These are phyloP conservation scores for Mylabris phalerata DNA, from an alignment of 1,140 invertebrate genomes.

Conservation along the genomic window DNA sequence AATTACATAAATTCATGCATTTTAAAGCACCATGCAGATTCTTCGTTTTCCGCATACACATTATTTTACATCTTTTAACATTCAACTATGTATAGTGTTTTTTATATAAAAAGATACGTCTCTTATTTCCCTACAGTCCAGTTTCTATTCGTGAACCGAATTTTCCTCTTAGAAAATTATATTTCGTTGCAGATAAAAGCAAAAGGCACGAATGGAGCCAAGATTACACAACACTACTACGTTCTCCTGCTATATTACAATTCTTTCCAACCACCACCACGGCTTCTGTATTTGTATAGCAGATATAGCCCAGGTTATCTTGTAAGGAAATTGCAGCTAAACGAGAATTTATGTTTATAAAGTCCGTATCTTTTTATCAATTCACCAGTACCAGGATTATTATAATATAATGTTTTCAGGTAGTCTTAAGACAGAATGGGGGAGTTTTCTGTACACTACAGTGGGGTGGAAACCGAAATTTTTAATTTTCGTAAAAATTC, in stretches of 20 bases:
- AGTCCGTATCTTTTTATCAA: slow-evolving; percentile 22
- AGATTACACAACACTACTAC: slow-evolving; percentile 3
- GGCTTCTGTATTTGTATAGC: neutral
- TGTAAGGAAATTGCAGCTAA: slow-evolving; percentile 27
- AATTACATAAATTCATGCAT: slow-evolving; percentile 39
- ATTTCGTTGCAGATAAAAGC: slow-evolving; percentile 31
- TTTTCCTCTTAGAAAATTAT: slow-evolving; percentile 29
- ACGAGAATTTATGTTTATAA: slow-evolving; percentile 28
- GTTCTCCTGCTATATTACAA: slow-evolving; percentile 12
- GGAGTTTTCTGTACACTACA: no score
- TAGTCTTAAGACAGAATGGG: no score
- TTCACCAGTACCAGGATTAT: slow-evolving; percentile 9
- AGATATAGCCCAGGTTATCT: slow-evolving; percentile 23
- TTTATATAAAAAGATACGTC: slow-evolving; percentile 17
- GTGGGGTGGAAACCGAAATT: no score
- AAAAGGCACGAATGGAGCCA: slow-evolving; percentile 23
- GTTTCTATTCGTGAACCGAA: slow-evolving; percentile 32
- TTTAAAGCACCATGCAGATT: slow-evolving; percentile 35
- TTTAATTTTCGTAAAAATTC: no score
- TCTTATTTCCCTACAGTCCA: slow-evolving; percentile 38
- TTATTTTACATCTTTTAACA: slow-evolving; percentile 39
- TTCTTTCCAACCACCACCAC: slow-evolving; percentile 10
- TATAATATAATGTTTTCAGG: neutral
- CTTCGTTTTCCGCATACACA: slow-evolving; percentile 28
- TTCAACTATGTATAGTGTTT: slow-evolving; percentile 14